A percentile compares a stretch with the other conserved stretches of the same genome.
Evolutionary conservation across 2,113 vertebrate genomes (phyloP).

Genomic region (Galbula dea): DNA sequence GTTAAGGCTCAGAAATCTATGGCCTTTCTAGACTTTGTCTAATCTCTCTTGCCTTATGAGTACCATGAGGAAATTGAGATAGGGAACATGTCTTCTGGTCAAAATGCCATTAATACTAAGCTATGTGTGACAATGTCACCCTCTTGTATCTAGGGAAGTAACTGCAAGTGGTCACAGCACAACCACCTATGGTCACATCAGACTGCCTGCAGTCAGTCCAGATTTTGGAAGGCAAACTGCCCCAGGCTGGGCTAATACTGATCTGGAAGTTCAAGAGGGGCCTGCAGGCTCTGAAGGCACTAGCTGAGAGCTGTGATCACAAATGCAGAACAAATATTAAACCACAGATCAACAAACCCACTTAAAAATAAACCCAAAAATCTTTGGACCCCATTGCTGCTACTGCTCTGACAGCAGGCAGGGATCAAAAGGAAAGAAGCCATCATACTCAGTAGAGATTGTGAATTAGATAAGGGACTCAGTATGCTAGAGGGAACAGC

Average conservation of each 20-base stretch:
- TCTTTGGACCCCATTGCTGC: not conserved
- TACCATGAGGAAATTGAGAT: not conserved
- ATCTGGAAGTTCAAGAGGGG: not conserved
- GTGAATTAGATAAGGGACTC: not conserved
- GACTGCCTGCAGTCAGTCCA: not conserved
- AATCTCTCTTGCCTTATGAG: not conserved
- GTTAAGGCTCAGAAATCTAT: not conserved
- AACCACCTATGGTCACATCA: not conserved
- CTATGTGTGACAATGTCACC: constrained; percentile 10
- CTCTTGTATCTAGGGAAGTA: constrained; percentile 28
- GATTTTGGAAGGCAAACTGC: not conserved
- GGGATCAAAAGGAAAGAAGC: not conserved
- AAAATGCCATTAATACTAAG: not conserved
- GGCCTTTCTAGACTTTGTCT: not conserved
- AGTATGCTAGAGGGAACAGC: not conserved
- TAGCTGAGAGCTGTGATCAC: not conserved
- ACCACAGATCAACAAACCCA: not conserved
- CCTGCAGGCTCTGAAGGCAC: not conserved
- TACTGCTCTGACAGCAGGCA: not conserved
- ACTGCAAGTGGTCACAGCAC: not conserved
- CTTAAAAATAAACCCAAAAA: not conserved
- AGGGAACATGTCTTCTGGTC: not conserved
- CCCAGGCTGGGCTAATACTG: not conserved
- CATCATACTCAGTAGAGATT: not conserved
- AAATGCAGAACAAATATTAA: not conserved